Conservation (phyloP, 2,797 vertebrate genomes). For the Dendrocincla tyrannina region DNA sequence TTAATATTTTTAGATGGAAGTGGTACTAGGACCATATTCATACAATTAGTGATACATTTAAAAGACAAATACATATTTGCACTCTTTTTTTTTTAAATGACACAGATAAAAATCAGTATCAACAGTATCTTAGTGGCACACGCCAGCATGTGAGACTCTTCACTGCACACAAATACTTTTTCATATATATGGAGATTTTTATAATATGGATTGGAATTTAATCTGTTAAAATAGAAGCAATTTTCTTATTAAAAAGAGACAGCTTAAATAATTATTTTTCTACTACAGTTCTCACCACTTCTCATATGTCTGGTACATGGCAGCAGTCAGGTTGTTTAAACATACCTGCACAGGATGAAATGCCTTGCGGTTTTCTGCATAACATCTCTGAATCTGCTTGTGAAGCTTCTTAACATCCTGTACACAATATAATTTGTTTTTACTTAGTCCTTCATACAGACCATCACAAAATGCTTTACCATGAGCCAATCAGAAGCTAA, state of each 20-base stretch:
- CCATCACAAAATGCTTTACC: conserved; percentile 55
- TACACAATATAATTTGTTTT: conserved; percentile 53
- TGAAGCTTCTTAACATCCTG: conserved; percentile 96
- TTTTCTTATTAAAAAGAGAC: not conserved
- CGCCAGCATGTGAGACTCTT: not conserved
- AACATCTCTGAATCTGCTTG: conserved; percentile 97
- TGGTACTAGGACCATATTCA: not conserved
- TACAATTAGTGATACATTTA: not conserved
- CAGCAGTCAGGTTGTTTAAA: not conserved
- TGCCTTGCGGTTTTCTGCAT: conserved; percentile 92
- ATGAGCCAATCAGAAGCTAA: conserved; percentile 36
- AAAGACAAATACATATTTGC: not conserved
- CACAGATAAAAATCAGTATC: not conserved
- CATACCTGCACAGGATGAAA: conserved; percentile 89
- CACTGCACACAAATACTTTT: not conserved
- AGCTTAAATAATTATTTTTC: not conserved
- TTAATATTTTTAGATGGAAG: not conserved
- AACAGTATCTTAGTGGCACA: not conserved
- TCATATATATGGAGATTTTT: not conserved
- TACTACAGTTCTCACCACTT: not conserved
- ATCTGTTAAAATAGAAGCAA: not conserved
- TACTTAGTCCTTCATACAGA: conserved; percentile 59
- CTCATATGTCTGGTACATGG: not conserved
- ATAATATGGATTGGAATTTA: not conserved
- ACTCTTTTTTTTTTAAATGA: not conserved